These are phyloP conservation scores for Battus philenor DNA, from an alignment of 1,140 invertebrate genomes.

Conservation along the genomic window DNA sequence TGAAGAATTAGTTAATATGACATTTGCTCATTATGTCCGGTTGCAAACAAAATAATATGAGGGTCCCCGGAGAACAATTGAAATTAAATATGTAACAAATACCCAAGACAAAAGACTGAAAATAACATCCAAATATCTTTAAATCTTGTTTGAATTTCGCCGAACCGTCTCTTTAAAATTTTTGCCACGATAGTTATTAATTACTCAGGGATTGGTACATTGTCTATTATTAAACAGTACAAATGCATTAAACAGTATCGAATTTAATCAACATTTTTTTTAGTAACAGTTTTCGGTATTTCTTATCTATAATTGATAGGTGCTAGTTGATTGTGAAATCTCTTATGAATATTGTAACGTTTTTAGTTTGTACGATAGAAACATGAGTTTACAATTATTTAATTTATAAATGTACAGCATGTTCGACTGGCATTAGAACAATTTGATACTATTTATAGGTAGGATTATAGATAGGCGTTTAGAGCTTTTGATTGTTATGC, in stretches of 20 bases:
- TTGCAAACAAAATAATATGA: no score
- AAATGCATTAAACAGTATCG: constrained; percentile 35
- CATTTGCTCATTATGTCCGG: not conserved
- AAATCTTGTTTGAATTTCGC: no score
- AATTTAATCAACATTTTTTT: constrained; percentile 22
- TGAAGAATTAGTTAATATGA: constrained; percentile 1
- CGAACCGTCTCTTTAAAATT: no score
- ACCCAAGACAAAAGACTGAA: constrained; percentile 40
- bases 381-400: constrained; percentile 1
- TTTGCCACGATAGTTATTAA: constrained; percentile 9
- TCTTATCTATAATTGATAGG: constrained; percentile 45
- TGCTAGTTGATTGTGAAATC: constrained; percentile 61
- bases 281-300: constrained; percentile 19
- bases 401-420: constrained; percentile 12
- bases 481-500: constrained; percentile 27
- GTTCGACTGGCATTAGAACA: constrained; percentile 8
- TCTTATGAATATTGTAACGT: constrained; percentile 45
- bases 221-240: constrained; percentile 47
- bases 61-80: no score
- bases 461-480: constrained; percentile 4
- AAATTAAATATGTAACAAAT: not conserved
- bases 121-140: constrained; percentile 5
- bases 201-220: constrained; percentile 22
- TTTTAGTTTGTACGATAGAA: constrained; percentile 17
- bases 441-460: constrained; percentile 12